Evolutionary conservation across 2,888 invertebrate genomes (phyloP).

Genomic region (Rhingia campestris): DNA sequence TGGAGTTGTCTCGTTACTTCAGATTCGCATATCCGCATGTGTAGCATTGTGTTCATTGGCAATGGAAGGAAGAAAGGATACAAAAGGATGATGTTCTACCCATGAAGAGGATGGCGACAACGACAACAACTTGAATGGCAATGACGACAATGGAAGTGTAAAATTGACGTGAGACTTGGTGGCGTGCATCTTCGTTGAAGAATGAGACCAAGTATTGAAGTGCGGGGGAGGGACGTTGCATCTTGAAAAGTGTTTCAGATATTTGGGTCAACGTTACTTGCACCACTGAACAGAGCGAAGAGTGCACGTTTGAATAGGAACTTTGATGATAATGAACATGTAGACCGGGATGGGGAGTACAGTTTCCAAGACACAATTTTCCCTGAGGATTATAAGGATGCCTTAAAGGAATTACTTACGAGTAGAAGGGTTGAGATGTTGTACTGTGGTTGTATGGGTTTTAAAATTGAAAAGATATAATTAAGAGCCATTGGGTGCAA

Average conservation of each 20-base stretch:
- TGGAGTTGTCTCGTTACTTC: constrained; percentile 64
- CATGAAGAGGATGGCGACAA: not conserved
- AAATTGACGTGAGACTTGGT: constrained; percentile 60
- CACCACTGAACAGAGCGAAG: constrained; percentile 36
- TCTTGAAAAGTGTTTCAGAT: constrained; percentile 5
- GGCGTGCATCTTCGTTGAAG: constrained; percentile 33
- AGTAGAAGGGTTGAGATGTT: no score
- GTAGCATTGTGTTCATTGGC: constrained; percentile 52
- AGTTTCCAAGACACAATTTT: no score
- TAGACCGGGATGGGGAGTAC: no score
- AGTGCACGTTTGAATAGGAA: constrained; percentile 1
- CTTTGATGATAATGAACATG: constrained; percentile 1
- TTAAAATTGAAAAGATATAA: no score
- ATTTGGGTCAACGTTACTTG: constrained; percentile 57
- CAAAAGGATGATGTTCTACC: constrained; percentile 3
- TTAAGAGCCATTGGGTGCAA: no score
- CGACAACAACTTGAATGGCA: not conserved
- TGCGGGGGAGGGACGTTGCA: not conserved
- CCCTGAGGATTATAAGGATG: no score
- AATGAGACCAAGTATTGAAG: constrained; percentile 28
- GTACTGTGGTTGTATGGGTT: no score
- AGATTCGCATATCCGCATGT: constrained; percentile 50
- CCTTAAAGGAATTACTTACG: no score
- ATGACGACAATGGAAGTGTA: constrained; percentile 61
- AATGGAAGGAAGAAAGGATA: constrained; percentile 25